Evolutionary conservation across 2,888 invertebrate species (phyloP), one percentile per base, ranked within the genome.

Genomic region (Drosophila setosimentum): DNA sequence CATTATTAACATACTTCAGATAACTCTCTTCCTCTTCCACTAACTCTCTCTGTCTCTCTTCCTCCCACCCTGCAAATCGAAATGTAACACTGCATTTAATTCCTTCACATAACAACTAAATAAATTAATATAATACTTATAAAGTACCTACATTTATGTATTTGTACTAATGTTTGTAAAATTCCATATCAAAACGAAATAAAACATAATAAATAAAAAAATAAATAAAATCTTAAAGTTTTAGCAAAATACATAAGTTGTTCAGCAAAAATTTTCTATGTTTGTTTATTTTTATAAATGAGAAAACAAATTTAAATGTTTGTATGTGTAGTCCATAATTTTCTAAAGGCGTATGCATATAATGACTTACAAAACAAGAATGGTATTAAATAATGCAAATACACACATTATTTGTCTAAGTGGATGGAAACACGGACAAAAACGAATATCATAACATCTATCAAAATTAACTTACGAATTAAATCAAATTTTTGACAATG

Each of bases 261-360:
- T 70, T 78, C 72, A 50, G 74, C 67, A 73, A 85, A 68, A 68
- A 79, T 85, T 85, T 84, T 77, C 83, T 77, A 87, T 77, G 82
- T 85, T 87, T 85, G 70, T 80, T 87, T 87, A 85, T 87, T 87
- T 87, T 84, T 87, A 76, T 82, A 83, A 72, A 78, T 49, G 55
- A 69, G 58, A 65, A 49, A 40, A 29, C 27, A 42, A 62, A 67
- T 64, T 75, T 68, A 32, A 60, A 84, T 73, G 85, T 85, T 85
- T 84, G 80, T 87, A 87, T 84, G 83, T 84, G 88, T 84, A 85
- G 88, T 87, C 83, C 86, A 84, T 86, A 85, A 85, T 83, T 85
- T 82, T 85, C 83, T 82, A 83, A 82, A 82, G 73, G 64, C 75
- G 84, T 87, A 84, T 82, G 68, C 54, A 75, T 69, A 63, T 32